Evolutionary conservation across 2,888 invertebrate genomes (phyloP), one percentile per base, ranked within the genome.

Genomic region (Drosophila bunnanda): DNA sequence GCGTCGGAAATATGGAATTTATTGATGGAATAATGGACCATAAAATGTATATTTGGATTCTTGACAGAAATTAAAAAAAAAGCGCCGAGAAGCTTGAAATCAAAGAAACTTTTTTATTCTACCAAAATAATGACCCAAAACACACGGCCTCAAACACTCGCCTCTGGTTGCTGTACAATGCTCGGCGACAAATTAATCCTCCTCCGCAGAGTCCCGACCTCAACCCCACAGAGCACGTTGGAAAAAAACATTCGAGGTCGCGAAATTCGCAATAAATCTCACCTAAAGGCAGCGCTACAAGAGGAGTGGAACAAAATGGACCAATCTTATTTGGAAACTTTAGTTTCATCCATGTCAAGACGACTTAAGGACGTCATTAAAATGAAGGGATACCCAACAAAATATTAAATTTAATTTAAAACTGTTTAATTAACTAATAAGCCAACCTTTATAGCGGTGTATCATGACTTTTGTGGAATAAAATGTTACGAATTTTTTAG

Each of bases 331-430:
- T 8, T 30, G 6, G 48, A 30, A 22, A 6, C 22, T 5, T 43
- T 43, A 43, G 43, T 43, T 22, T 43, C 44, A 22, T 25, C 22
- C 22, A 25, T 44, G 25, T 15, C 25, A 22, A 25, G 44, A 25
- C 20, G 43, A 22, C 22, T 43, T 20, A 25, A 43, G 22, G 15
- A 43, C 22, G 43, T 43, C 43, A 22, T 43, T 13, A 43, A 43
- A 22, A 22, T 22, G 13, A 43, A 43, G 7, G 22, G 43, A 43
- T 43, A 43, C 7, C 43, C 22, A 13, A 43, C 22, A 22, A 43
- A 43, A 25, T 43, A 25, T 43, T 43, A 43, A 36, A 36, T 43
- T 25, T 43, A 41, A 15, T 25, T 44, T 44, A 22, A 53, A 10
- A 20, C 32, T 6, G n/a, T 34, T 43, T 30, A 61, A 53, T 32